phyloP scores from a whole-genome alignment of 1,140 invertebrate genomes.

The Pogonus chalceus region DNA sequence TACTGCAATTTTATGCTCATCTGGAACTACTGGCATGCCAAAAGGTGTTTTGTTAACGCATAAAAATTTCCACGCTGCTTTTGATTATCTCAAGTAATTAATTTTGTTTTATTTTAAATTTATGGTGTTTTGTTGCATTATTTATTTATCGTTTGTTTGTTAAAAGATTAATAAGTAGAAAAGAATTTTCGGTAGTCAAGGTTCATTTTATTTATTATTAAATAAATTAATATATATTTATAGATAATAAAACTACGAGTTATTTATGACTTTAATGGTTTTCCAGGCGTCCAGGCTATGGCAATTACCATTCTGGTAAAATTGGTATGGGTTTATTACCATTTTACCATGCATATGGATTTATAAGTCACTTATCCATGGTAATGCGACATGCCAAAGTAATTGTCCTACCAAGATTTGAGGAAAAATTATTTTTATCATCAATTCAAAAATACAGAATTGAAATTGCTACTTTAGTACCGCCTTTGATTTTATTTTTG shows the following conservation, averaged over 20 bases:
- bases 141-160: too few relatives aligned
- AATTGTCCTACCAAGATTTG: slow-evolving; percentile 40
- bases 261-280: too few relatives aligned
- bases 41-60: slow-evolving; percentile 71
- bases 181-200: too few relatives aligned
- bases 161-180: too few relatives aligned
- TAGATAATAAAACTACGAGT: too few relatives aligned
- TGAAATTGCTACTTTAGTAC: slow-evolving; percentile 38
- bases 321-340: slow-evolving; percentile 21
- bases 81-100: not conserved
- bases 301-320: not conserved
- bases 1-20: slow-evolving; percentile 39
- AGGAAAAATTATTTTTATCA: slow-evolving; percentile 46
- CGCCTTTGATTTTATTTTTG: slow-evolving; percentile 45
- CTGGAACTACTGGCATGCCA: slow-evolving; percentile 64
- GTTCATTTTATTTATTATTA: too few relatives aligned
- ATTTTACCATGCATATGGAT: slow-evolving; percentile 25
- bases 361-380: slow-evolving; percentile 15
- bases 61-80: slow-evolving; percentile 37
- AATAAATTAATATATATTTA: too few relatives aligned
- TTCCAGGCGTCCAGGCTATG: not conserved
- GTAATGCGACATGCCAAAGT: not conserved
- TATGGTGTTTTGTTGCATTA: too few relatives aligned
- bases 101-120: too few relatives aligned
- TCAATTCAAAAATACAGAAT: slow-evolving; percentile 45